Conservation (phyloP, 2,113 vertebrate species). For the Pomatostomus ruficeps region DNA sequence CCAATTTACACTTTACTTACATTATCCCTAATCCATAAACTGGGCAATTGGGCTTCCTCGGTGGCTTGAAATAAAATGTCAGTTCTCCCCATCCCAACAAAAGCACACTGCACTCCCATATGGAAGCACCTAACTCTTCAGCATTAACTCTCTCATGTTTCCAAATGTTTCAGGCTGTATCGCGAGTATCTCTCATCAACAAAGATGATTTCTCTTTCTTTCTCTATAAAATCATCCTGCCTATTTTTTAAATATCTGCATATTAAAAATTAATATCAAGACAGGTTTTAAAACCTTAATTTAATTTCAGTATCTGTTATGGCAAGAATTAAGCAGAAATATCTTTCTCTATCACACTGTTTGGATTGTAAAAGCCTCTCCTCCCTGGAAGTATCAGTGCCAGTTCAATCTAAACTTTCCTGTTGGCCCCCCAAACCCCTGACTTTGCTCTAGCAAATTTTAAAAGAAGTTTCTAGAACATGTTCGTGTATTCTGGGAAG, state of each 20-base stretch:
- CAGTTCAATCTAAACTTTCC: background rate
- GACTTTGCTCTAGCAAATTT: background rate
- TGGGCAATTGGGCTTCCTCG: background rate
- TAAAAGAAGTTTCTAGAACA: constrained; percentile 14
- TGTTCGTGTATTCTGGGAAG: background rate
- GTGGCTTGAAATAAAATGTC: background rate
- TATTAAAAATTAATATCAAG: background rate
- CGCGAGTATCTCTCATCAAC: background rate
- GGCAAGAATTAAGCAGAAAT: background rate
- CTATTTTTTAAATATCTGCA: background rate
- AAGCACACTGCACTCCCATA: background rate
- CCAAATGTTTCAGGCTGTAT: background rate
- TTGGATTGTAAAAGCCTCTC: background rate
- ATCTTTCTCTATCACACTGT: background rate
- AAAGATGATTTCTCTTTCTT: background rate
- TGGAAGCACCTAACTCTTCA: background rate
- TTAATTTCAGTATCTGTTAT: background rate
- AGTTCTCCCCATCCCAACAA: background rate
- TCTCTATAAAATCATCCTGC: background rate
- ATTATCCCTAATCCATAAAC: background rate
- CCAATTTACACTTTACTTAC: background rate
- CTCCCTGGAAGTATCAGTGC: background rate
- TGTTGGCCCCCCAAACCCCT: background rate
- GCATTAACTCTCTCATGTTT: background rate
- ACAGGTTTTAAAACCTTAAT: background rate